Conservation (phyloP, 2,888 invertebrate genomes). For the Synergus gifuensis region DNA sequence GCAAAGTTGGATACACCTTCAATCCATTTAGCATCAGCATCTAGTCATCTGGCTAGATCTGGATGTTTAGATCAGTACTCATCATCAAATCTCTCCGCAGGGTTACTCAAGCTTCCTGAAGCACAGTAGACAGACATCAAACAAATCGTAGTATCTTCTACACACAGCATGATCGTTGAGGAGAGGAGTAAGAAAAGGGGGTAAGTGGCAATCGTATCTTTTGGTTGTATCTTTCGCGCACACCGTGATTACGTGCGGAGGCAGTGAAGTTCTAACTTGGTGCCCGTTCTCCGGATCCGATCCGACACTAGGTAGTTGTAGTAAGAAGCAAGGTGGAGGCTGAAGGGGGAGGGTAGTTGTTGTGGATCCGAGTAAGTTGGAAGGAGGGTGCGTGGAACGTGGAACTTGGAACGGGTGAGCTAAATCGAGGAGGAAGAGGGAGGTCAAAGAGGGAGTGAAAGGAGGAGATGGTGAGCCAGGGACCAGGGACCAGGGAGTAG, state of each 20-base stretch:
- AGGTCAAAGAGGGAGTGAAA: constrained; percentile 44
- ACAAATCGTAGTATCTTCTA: constrained; percentile 18
- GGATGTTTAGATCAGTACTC: background rate
- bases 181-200: constrained; percentile 24
- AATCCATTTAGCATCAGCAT: background rate
- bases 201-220: constrained; percentile 52
- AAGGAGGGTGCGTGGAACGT: constrained; percentile 60
- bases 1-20: background rate
- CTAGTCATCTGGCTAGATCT: background rate
- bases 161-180: background rate
- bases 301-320: constrained; percentile 44
- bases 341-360: constrained; percentile 42
- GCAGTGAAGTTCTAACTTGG: constrained; percentile 48
- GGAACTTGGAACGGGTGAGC: constrained; percentile 57
- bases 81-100: background rate
- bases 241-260: constrained; percentile 48
- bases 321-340: constrained; percentile 49
- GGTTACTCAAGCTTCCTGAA: constrained; percentile 12
- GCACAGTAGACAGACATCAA: constrained; percentile 22
- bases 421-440: constrained; percentile 53
- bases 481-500: constrained; percentile 30
- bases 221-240: constrained; percentile 49
- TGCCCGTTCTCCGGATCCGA: constrained; percentile 45
- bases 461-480: constrained; percentile 42
- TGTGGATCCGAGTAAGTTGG: constrained; percentile 48